Evolutionary conservation across 2,797 vertebrate genomes (phyloP), one percentile per base, ranked within the genome.

Genomic region (Lerista edwardsae): DNA sequence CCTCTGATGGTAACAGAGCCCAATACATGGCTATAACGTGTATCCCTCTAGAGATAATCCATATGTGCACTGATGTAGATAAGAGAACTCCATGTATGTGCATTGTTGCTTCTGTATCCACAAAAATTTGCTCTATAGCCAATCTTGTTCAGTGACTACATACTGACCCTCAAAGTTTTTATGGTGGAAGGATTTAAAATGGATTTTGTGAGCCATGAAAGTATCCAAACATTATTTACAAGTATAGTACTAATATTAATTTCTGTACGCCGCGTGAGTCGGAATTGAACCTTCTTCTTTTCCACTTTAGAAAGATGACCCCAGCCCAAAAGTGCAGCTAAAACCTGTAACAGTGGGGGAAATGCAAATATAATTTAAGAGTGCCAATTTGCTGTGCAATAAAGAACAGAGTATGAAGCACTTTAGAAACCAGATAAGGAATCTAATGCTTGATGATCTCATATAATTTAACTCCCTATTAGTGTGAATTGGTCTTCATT

Each of bases 401-500:
- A 85, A 68, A 86, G 88, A 86, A 71, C n/a, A 85, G 67, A 82
- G 81, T 92, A 92, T 39, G 82, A 92, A 75, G 74, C 68, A 11
- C 25, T 92, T 89, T 89, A 80, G 86, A 93, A 91, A 83, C 75
- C 23, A 84, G 69, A 79, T 79, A 87, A 92, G 93, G 93, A 89
- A 87, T 85, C 65, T 90, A 89, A 80, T 87, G 89, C 90, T 72
- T 92, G 89, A 87, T 88, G 83, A 84, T 89, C 82, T 92, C 79
- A 89, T 92, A 61, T 90, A 87, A 86, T 89, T 88, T 51, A 80
- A 44, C 69, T 82, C 34, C 92, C 67, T 90, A 68, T 88, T 93
- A 93, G 90, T 93, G 93, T 92, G 89, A 89, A 55, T 90, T 93
- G 80, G 68, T 83, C 90, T 91, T 94, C 57, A 84, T 90, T 93